Evolutionary conservation across 1,140 invertebrate genomes (phyloP), one percentile per base, ranked within the genome.

Genomic region (Antheraea mylitta): DNA sequence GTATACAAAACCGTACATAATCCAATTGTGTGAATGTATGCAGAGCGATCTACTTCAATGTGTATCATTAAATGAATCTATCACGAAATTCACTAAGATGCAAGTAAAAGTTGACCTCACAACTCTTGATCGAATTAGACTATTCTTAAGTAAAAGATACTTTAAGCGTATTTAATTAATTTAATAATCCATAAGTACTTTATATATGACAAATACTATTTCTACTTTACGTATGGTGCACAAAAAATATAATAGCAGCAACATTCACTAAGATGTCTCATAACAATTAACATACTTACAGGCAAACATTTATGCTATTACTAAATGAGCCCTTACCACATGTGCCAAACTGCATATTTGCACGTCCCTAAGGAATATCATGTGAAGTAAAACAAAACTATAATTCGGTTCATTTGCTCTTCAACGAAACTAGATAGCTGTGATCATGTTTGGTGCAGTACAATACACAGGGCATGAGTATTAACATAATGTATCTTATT

Each of bases 241-340:
- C 71, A 73, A 66, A 73, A 68, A 67, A 58, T 74, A 74, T 53
- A 58, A 70, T 67, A 77, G 71, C 74, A 78, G 78, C 75, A 72
- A 83, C 77, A 81, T 80, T 76, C 79, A 81, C 71, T 78, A 70
- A 67, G 58, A 58, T 67, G 13, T 53, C 16, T 71, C 68, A 69
- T 67, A 69, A 68, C 70, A 70, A 66, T 62, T 73, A 71, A 30
- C 70, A 69, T 77, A 79, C 71, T 74, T 68, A 74, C 73, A 80
- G 68, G 75, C 74, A 70, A 68, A 69, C 70, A 53, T 68, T 61
- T 63, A 64, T 64, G 62, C 45, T 36, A 71, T 61, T 73, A 80
- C 80, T 79, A 71, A 79, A 82, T 79, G 74, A 77, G 78, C 78
- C 77, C 22, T 30, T 30, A 4, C 22, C 22, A 30, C 1, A 30